Evolutionary conservation across 2,888 invertebrate species (phyloP), one percentile per base, ranked within the genome.

Genomic region (Glyphotaelius pellucidus): DNA sequence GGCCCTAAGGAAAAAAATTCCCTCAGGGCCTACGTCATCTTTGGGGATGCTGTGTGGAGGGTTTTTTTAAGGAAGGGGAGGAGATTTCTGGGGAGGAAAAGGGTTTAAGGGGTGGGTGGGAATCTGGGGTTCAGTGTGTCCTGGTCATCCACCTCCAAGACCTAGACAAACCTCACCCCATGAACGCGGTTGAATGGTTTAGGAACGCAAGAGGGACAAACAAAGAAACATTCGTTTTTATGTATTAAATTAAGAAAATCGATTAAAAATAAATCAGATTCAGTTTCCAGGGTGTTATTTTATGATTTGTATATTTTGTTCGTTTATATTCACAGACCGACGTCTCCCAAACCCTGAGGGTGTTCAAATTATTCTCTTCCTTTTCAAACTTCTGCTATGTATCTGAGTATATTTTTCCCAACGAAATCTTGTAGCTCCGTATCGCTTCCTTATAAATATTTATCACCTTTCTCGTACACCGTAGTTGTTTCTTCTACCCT

Each of bases 391-490:
- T 81, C 14, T 19, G 14, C 32, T 81, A 1, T 81, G 81, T 81
- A 81, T 81, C 32, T 19, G 32, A 31, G 81, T 81, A 81, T 81
- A 81, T 81, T 81, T 80, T 81, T 81, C 81, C 15, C 31, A 15
- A 31, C 30, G 31, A 81, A 32, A 32, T 32, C 32, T 81, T 32
- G 32, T 19, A 30, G 52, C 31, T 30, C 67, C 52, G 88, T 88
- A 88, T 88, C 67, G 67, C 35, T 67, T 52, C 32, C 52, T 88
- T 88, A 88, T 88, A 88, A 88, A 88, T 88, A 88, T 88, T 67
- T 88, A 88, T 88, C 32, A 88, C 52, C 19, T 67, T 42, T n/a
- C 67, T 38, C 86, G 42, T 47, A 86, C n/a, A 83, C 32, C 35
- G 35, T 9, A 30, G 25, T 86, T 42, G 9, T 47, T 42, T 42